Base-by-base conservation (phyloP, 1,140 invertebrate species). In the Lordiphosa mommai region DNA sequence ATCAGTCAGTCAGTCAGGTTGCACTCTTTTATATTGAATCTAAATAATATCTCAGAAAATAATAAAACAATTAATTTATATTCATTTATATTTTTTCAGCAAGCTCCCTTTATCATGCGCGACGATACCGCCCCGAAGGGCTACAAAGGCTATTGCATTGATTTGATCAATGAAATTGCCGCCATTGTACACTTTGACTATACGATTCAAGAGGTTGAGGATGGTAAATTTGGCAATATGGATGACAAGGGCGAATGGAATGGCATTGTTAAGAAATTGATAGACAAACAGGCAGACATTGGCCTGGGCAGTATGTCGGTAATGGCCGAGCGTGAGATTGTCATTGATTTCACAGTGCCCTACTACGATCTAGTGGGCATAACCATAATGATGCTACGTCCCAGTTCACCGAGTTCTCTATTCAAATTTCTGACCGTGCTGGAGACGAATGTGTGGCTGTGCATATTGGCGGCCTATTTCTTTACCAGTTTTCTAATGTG, bases 361-460 rank as follows among this genome's bases (percentile, higher is more conserved):
- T 98, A 97, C 84, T 98, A 98, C 85, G 97, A 98, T 90, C 90
- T 98, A 27, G 97, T 98, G 0, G 97, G 97, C 0, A 96, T 98
- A 13, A 96, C 95, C 0, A 98, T 98, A 66, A 90, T 98, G 67
- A 88, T 88, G 86, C 72, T 86, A 23, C 59, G 86, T 4, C 93
- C 94, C 69, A 91, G 90, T 2, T 91, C 92, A 0, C 92, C 93
- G 20, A 97, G 95, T 4, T 98, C 96, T 0, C 91, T 99, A 3
- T 99, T 99, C 89, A 99, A 99, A 90, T 99, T 99, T 87, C 92
- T 99, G 14, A 98, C 96, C 1, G 98, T 99, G 3, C 90, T 99
- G 49, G 98, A 99, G 88, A 95, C 95, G 59, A 95, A 97, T 67
- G 98, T 99, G 0, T 99, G 98, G 98, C 91, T 96, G 4, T 98